Evolutionary conservation across 2,888 invertebrate genomes (phyloP), one percentile per base, ranked within the genome.

Genomic region (Archips crataeganus): DNA sequence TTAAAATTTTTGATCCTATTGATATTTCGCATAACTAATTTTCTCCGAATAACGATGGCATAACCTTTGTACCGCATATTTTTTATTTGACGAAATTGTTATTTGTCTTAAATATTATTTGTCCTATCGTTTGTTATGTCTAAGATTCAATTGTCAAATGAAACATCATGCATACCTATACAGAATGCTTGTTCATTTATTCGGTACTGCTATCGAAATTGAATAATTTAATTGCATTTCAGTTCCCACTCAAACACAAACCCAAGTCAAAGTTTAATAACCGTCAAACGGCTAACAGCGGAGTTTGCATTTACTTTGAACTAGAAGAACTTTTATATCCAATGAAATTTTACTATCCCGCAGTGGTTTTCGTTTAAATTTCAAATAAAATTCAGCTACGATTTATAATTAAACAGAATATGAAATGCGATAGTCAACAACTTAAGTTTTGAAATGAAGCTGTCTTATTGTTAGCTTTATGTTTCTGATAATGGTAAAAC

Each of bases 321-420:
- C 65, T 65, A 2, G 9, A 49, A 64, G 49, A 65, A 65, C 10
- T 65, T 68, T 68, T 34, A 32, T 57, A 23, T 11, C n/a, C 13
- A 8, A 32, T 47, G 63, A 63, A 63, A 47, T 39, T 54, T 23
- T 32, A 57, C 32, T 11, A 57, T 23, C 5, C 23, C 15, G 23
- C 1, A 57, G 11, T 11, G 32, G 3, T 57, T 57, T 32, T 3
- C 10, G 15, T 57, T 15, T 15, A 2, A 15, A 23, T 10, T 57
- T 32, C 11, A 32, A 11, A 32, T 57, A 57, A 23, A 57, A 57
- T 11, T 57, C 10, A 57, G 32, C 49, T 49, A 3, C 11, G 3
- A 11, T 57, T 32, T 11, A 57, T 57, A 3, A 57, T 57, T 23
- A 32, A 10, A 32, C 1, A 32, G 9, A 54, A 15, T 54, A 23